phyloP scores from a whole-genome alignment of 2,888 invertebrate species.

The Amiota minor region DNA sequence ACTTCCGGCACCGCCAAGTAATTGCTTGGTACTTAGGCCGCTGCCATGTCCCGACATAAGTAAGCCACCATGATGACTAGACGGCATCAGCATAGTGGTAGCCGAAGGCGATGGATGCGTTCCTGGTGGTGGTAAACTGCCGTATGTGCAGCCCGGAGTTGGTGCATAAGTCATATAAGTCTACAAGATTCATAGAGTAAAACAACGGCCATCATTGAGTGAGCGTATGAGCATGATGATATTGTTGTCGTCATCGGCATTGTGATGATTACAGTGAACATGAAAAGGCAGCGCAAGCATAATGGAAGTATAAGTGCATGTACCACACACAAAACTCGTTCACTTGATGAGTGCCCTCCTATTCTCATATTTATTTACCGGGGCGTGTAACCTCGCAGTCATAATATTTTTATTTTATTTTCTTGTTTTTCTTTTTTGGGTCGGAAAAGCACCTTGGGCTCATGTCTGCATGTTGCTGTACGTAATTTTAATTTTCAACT shows the following conservation, averaged over 20 bases:
- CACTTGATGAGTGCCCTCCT: constrained; percentile 12
- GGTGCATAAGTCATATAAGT: constrained; percentile 72
- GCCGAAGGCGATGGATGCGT: constrained; percentile 62
- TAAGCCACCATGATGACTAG: constrained; percentile 59
- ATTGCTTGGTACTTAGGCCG: constrained; percentile 24
- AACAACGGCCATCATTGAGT: constrained; percentile 21
- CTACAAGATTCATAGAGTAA: constrained; percentile 48
- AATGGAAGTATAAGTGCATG: constrained; percentile 47
- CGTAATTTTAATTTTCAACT: constrained; percentile 58
- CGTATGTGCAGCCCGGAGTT: constrained; percentile 69
- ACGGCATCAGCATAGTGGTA: constrained; percentile 70
- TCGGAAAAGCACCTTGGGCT: constrained; percentile 47
- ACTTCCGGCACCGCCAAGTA: constrained; percentile 37
- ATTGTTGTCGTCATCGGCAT: constrained; percentile 42
- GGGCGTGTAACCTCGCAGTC: constrained; percentile 30
- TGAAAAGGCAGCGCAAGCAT: constrained; percentile 50
- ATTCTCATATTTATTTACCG: constrained; percentile 24
- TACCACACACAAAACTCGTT: constrained; percentile 17
- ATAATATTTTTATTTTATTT: constrained; percentile 14
- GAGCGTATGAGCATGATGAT: constrained; percentile 41
- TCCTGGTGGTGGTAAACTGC: constrained; percentile 57
- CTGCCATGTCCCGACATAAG: constrained; percentile 49
- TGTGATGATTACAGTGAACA: constrained; percentile 40
- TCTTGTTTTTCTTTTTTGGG: constrained; percentile 43
- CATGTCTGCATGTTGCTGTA: constrained; percentile 43